These are phyloP conservation scores for Cirrhinus mrigala DNA, from an alignment of 2,797 vertebrate genomes.

Conservation along the genomic window DNA sequence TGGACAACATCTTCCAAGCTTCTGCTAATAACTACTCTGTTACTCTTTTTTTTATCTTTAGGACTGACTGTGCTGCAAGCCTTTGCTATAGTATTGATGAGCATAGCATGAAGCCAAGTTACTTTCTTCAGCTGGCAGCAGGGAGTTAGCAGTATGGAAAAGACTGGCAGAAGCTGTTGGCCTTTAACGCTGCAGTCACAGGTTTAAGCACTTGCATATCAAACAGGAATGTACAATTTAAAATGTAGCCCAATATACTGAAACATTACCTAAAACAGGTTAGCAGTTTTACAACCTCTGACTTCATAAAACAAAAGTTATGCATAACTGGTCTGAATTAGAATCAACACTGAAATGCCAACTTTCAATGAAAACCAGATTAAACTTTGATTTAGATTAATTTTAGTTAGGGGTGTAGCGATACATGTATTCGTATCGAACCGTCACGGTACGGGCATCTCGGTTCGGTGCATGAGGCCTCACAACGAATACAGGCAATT, in stretches of 20 bases:
- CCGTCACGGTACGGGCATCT: too few species aligned
- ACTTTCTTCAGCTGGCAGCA: conserved; percentile 21
- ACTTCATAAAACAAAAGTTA: not conserved
- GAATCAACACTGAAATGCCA: not conserved
- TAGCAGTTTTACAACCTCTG: not conserved
- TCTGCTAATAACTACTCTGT: conserved; percentile 6
- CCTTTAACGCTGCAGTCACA: not conserved
- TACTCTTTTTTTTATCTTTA: not conserved
- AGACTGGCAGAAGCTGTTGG: conserved; percentile 4
- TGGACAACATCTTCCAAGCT: conserved; percentile 17
- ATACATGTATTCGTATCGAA: too few species aligned
- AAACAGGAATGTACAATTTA: not conserved
- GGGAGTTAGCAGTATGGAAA: not conserved
- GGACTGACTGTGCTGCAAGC: conserved; percentile 19
- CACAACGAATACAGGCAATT: too few species aligned
- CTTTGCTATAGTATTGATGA: conserved; percentile 11
- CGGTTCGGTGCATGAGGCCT: too few species aligned
- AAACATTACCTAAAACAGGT: conserved; percentile 1
- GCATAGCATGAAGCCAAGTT: conserved; percentile 6
- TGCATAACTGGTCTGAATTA: conserved; percentile 14
- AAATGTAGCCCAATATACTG: not conserved
- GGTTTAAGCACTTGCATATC: conserved; percentile 14
- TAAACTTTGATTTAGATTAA: not conserved
- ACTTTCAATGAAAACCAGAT: not conserved
- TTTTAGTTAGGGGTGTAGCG: too few species aligned